Evolutionary conservation across 1,140 invertebrate genomes (phyloP).

Genomic region (Diabrotica virgifera): DNA sequence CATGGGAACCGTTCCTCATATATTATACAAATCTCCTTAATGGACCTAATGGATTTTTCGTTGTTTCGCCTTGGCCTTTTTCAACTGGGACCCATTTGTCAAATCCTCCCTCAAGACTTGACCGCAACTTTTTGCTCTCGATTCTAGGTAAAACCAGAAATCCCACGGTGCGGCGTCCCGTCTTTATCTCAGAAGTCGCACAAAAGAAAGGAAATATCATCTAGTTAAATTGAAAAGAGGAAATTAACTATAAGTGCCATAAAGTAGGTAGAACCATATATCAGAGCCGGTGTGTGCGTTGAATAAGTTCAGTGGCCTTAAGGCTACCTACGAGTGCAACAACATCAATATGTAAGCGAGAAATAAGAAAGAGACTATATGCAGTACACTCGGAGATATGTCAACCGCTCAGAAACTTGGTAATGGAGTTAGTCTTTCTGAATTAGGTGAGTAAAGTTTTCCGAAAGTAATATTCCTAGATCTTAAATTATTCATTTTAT

Average conservation of each 20-base stretch:
- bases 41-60: no score
- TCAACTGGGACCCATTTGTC: conserved; percentile 1
- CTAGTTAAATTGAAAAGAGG: conserved; percentile 1
- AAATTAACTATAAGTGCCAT: conserved; percentile 1
- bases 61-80: neutral
- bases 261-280: conserved; percentile 2
- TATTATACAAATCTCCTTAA: no score
- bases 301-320: neutral
- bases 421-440: neutral
- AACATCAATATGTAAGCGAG: neutral
- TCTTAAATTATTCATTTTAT: no score
- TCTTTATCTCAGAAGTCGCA: neutral
- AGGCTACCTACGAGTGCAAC: neutral
- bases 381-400: neutral
- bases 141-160: neutral
- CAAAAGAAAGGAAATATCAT: conserved; percentile 2
- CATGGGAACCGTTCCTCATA: no score
- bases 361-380: neutral
- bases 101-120: neutral
- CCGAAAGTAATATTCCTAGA: no score
- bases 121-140: neutral
- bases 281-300: neutral
- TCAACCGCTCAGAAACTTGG: neutral
- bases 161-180: neutral
- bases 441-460: neutral